These are phyloP conservation scores for Phalangium opilio DNA, from an alignment of 2,888 invertebrate species.

Conservation along the genomic window DNA sequence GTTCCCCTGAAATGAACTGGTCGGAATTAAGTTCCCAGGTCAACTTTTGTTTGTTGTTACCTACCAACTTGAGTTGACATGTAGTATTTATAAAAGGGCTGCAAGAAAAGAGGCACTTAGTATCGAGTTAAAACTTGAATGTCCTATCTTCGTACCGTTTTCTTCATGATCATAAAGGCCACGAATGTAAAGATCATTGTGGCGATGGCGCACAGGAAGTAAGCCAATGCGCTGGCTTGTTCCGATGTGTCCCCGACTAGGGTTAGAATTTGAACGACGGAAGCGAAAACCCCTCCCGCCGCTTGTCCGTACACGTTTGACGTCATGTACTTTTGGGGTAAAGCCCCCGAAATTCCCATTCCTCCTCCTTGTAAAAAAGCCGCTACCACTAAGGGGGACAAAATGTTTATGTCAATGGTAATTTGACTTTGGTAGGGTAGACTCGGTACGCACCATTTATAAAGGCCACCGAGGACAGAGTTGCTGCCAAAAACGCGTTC, in stretches of 20 bases:
- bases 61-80: background rate
- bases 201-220: slow-evolving; percentile 70
- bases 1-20: too few species aligned
- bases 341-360: slow-evolving; percentile 73
- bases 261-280: slow-evolving; percentile 37
- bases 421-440: too few species aligned
- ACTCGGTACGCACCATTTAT: slow-evolving; percentile 55
- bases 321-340: slow-evolving; percentile 63
- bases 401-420: too few species aligned
- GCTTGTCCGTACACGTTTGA: slow-evolving; percentile 14
- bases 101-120: too few species aligned
- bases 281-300: slow-evolving; percentile 18
- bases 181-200: slow-evolving; percentile 53
- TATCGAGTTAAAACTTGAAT: too few species aligned
- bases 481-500: slow-evolving; percentile 59
- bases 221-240: slow-evolving; percentile 64
- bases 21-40: too few species aligned
- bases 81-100: background rate
- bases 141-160: too few species aligned
- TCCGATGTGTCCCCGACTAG: slow-evolving; percentile 65
- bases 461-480: slow-evolving; percentile 59
- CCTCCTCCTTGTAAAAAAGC: slow-evolving; percentile 63
- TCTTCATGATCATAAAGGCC: slow-evolving; percentile 52
- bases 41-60: too few species aligned
- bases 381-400: background rate